phyloP scores from a whole-genome alignment of 1,140 invertebrate genomes.

The Episyrphus balteatus region DNA sequence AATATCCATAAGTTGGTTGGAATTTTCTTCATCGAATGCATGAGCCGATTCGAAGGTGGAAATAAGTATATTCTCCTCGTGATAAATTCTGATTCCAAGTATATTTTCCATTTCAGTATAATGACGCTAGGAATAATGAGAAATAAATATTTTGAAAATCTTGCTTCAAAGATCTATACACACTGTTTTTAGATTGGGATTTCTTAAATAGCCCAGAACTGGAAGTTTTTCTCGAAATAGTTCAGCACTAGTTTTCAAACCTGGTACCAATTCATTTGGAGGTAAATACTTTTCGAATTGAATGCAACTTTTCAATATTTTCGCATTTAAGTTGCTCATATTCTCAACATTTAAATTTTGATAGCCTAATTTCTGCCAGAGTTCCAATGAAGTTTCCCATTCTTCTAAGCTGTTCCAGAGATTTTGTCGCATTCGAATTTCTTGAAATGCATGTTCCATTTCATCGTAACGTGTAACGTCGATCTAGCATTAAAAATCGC shows the following conservation, averaged over 20 bases:
- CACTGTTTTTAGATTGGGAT: conserved; percentile 28
- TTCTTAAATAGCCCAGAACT: conserved; percentile 29
- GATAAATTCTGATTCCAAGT: conserved; percentile 56
- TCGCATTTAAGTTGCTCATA: conserved; percentile 51
- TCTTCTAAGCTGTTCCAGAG: conserved; percentile 63
- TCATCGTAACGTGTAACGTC: conserved; percentile 69
- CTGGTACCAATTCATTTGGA: conserved; percentile 60
- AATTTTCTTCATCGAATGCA: conserved; percentile 49
- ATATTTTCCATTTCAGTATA: conserved; percentile 71
- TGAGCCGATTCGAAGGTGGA: conserved; percentile 55
- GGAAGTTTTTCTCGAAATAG: conserved; percentile 56
- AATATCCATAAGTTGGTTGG: conserved; percentile 67
- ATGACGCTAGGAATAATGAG: conserved; percentile 45
- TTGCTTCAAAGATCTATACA: not conserved
- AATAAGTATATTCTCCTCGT: conserved; percentile 55
- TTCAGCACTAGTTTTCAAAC: conserved; percentile 62
- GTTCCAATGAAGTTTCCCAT: conserved; percentile 47
- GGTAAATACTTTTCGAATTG: conserved; percentile 68
- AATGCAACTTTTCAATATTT: conserved; percentile 57
- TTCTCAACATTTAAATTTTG: conserved; percentile 58
- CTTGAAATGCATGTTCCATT: conserved; percentile 62
- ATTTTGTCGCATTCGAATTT: conserved; percentile 63
- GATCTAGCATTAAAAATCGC: conserved; percentile 39
- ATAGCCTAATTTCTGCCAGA: conserved; percentile 48
- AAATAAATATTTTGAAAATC: not conserved